phyloP scores from a whole-genome alignment of 2,113 vertebrate species.

The Ia io region DNA sequence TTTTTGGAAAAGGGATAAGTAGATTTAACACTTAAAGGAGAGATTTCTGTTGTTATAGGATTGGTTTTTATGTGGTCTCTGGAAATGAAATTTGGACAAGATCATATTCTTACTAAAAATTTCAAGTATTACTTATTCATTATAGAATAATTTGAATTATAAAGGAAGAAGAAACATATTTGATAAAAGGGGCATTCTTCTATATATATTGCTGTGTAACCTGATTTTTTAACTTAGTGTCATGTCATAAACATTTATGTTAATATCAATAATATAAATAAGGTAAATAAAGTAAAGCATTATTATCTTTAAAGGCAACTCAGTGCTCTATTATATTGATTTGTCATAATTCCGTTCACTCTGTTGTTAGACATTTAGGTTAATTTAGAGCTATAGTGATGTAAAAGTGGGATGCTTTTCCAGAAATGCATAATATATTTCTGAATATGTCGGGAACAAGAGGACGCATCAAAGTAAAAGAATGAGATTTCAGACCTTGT shows the following conservation, averaged over 20 bases:
- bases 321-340: not conserved
- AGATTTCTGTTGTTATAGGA: not conserved
- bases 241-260: slow-evolving; percentile 2
- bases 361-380: not conserved
- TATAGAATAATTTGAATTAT: slow-evolving; percentile 11
- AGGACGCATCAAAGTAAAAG: not conserved
- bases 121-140: not conserved
- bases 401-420: slow-evolving; percentile 15
- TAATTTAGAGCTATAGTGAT: not conserved
- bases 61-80: slow-evolving; percentile 12
- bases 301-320: slow-evolving; percentile 3
- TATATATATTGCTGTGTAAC: slow-evolving; percentile 22
- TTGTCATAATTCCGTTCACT: slow-evolving; percentile 24
- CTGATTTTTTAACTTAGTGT: slow-evolving; percentile 12
- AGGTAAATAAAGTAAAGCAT: not conserved
- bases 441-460: not conserved
- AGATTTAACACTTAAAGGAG: slow-evolving; percentile 42
- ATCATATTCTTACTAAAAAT: slow-evolving; percentile 11
- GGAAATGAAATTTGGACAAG: slow-evolving; percentile 42
- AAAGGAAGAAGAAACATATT: not conserved
- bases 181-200: not conserved
- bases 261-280: not conserved
- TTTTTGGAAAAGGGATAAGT: not conserved
- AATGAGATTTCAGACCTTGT: not conserved
- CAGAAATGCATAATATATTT: not conserved